Evolutionary conservation across 2,113 vertebrate species (phyloP).

Genomic region (Gymnogyps californianus): DNA sequence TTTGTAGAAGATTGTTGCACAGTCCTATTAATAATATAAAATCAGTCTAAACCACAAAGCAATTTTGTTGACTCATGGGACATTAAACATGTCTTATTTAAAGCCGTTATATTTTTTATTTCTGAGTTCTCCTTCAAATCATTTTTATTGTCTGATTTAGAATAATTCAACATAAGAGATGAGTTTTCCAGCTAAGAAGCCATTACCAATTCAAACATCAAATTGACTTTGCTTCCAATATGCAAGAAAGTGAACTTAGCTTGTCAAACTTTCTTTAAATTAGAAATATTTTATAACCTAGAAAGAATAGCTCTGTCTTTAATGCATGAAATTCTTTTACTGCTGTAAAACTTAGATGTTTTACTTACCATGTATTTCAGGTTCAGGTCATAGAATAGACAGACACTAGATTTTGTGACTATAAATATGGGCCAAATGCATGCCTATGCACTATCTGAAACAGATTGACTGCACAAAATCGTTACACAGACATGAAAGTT

Average conservation of each 20-base stretch:
- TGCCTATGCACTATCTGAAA: neutral
- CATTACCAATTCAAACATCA: slow-evolving; percentile 36
- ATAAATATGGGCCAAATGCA: neutral
- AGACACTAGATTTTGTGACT: neutral
- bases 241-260: neutral
- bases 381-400: neutral
- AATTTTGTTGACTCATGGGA: slow-evolving; percentile 64
- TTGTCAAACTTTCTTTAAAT: slow-evolving; percentile 7
- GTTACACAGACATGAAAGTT: neutral
- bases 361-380: neutral
- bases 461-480: neutral
- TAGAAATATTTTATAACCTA: neutral
- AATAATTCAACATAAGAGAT: slow-evolving; percentile 49
- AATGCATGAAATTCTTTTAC: neutral
- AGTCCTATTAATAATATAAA: slow-evolving; percentile 57
- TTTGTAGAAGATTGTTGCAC: slow-evolving; percentile 32
- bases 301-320: neutral
- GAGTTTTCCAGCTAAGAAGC: slow-evolving; percentile 18
- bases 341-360: neutral
- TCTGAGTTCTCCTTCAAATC: slow-evolving; percentile 21
- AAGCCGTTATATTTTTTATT: slow-evolving; percentile 44
- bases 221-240: neutral
- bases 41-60: slow-evolving; percentile 48
- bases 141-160: slow-evolving; percentile 52
- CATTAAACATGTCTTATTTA: slow-evolving; percentile 46